phyloP scores from a whole-genome alignment of 2,113 vertebrate genomes.

The Chloropsis cyanopogon region DNA sequence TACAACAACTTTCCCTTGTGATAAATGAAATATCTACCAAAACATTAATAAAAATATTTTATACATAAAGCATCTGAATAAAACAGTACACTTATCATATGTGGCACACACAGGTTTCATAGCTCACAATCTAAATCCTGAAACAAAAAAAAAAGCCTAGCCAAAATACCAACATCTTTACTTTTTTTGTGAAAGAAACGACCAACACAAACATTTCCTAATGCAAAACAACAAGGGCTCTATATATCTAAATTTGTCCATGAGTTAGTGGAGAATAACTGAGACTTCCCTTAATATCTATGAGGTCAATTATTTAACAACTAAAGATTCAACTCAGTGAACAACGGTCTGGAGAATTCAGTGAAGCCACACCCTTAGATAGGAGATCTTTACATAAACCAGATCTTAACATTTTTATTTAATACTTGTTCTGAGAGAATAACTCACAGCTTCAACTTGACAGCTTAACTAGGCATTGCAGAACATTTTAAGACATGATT shows the following conservation, averaged over 20 bases:
- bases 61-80: background rate
- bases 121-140: background rate
- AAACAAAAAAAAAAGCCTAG: background rate
- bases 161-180: background rate
- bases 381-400: background rate
- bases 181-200: background rate
- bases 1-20: background rate
- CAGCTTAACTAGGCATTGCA: background rate
- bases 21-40: background rate
- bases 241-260: background rate
- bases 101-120: background rate
- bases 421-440: background rate
- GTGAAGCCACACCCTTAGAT: background rate
- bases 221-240: background rate
- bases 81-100: background rate
- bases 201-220: background rate
- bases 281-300: background rate
- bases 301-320: background rate
- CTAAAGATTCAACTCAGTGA: background rate
- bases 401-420: background rate
- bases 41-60: background rate
- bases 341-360: background rate
- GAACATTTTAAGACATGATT: background rate
- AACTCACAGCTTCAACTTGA: background rate
- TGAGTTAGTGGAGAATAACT: background rate